A percentile compares a stretch with the other conserved stretches of the same genome.
Evolutionary conservation across 1,140 invertebrate genomes (phyloP).

Genomic region (Stegodyphus dumicola): DNA sequence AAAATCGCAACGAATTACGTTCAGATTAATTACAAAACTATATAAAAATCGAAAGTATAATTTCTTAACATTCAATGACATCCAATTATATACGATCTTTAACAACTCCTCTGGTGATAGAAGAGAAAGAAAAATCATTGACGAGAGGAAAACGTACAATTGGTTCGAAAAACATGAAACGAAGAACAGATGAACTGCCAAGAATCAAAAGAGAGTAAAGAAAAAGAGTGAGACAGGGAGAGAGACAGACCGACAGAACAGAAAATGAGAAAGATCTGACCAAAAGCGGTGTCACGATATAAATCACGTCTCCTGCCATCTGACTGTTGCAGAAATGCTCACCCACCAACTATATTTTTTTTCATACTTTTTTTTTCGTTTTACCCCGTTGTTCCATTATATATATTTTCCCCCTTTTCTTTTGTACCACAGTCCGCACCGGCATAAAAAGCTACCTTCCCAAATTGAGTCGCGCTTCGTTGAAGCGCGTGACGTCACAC

Average conservation of each 20-base stretch:
- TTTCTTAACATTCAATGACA: neutral
- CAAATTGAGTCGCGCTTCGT: neutral
- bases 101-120: neutral
- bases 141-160: neutral
- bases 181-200: constrained; percentile 32
- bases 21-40: no score
- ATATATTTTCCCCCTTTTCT: neutral
- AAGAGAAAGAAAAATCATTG: neutral
- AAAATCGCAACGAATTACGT: no score
- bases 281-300: constrained; percentile 51
- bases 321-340: constrained; percentile 33
- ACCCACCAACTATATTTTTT: neutral
- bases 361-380: neutral
- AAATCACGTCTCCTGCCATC: constrained; percentile 41
- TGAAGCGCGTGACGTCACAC: neutral
- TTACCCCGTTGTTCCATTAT: constrained; percentile 10
- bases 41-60: neutral
- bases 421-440: neutral
- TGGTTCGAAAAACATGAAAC: neutral
- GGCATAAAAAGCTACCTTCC: neutral
- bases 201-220: neutral
- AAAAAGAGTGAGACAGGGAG: neutral
- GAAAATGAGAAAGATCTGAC: constrained; percentile 53
- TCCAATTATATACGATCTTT: constrained; percentile 42
- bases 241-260: constrained; percentile 6